Evolutionary conservation across 2,888 invertebrate species (phyloP), one percentile per base, ranked within the genome.

Genomic region (Stomorhina lunata): DNA sequence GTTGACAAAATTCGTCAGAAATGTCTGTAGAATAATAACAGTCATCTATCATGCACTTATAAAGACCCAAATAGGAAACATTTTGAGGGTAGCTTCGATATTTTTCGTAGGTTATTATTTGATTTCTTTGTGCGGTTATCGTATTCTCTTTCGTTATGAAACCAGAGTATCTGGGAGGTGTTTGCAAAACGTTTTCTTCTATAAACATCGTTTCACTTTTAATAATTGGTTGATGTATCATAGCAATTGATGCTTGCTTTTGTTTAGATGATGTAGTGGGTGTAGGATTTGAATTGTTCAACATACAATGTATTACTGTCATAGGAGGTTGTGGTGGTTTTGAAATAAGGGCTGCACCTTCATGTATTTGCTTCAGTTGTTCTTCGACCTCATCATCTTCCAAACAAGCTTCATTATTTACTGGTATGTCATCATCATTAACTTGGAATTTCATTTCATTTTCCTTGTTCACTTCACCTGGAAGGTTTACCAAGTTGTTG

Each of bases 21-120:
- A 45, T 32, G 63, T 87, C 84, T 20, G 86, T 85, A 0, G 86
- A 86, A 68, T 79, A 87, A 53, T 84, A 85, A 25, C 87, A 87
- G 50, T 85, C 85, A 12, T 57, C 66, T 12, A 83, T 48, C 80
- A 85, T 85, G 71, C 87, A 87, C 57, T 87, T 87, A 27, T 78
- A 86, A 20, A 87, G 40, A 0, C 87, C 87, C 50, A 85, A 84
- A 61, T 86, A 87, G 0, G 73, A 75, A 0, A 72, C 71, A 68
- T 68, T 80, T n/a, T n/a, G 1, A 15, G 84, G 80, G 68, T 84
- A 83, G 22, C 37, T 43, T 4, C 86, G 84, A 78, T 86, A 87
- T 43, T 40, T 73, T 43, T 80, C 66, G 20, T 80, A 73, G 5
- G 50, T 22, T 9, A 22, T 2, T 25, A 37, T 10, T 4, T 15